A percentile compares a stretch with the other conserved stretches of the same genome.
These are phyloP conservation scores for Ciconia nigra DNA, from an alignment of 2,797 vertebrate species.

Conservation along the genomic window DNA sequence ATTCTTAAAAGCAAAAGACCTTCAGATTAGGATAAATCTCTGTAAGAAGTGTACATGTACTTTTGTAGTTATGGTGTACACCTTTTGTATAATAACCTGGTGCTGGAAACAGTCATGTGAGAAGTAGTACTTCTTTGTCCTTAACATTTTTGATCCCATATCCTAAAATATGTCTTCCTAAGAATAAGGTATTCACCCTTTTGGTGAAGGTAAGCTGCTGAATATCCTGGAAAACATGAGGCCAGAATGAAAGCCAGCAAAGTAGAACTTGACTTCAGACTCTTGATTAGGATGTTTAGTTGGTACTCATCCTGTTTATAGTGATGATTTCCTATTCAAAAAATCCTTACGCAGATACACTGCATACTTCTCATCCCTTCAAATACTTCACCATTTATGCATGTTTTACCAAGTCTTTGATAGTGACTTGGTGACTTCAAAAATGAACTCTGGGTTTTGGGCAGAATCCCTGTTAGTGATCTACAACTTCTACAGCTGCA, in stretches of 20 bases:
- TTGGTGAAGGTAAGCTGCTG: not conserved
- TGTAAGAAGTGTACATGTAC: not conserved
- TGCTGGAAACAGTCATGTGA: not conserved
- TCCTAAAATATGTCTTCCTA: not conserved
- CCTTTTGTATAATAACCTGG: not conserved
- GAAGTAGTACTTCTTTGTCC: not conserved
- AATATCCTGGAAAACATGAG: not conserved
- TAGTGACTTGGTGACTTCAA: not conserved
- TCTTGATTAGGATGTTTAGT: not conserved
- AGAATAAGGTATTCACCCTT: not conserved
- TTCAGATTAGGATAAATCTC: not conserved
- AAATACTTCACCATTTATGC: not conserved
- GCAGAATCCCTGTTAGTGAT: not conserved
- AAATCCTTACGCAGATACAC: not conserved
- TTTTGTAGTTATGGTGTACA: not conserved
- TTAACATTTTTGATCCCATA: not conserved
- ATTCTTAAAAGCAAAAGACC: not conserved
- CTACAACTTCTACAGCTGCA: not conserved
- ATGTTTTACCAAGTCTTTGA: not conserved
- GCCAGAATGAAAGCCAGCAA: not conserved
- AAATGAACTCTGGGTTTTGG: not conserved
- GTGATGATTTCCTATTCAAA: not conserved
- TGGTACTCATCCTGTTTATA: not conserved
- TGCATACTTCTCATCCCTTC: not conserved
- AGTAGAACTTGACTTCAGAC: not conserved